Base-by-base conservation (phyloP, 2,113 vertebrate genomes). In the Capra hircus region DNA sequence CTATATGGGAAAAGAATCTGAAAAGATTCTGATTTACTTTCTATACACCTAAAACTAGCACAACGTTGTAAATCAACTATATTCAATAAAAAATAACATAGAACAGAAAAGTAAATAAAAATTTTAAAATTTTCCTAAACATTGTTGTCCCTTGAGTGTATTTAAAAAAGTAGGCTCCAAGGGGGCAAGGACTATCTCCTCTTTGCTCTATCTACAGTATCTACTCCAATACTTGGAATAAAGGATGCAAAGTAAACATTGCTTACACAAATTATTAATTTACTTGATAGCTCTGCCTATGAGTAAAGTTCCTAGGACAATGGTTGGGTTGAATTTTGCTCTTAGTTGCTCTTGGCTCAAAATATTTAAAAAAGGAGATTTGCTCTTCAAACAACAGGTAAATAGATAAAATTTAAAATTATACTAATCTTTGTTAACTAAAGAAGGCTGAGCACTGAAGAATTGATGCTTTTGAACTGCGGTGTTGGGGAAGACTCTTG, bases 391-490 rank as follows among this genome's bases (percentile, higher is more conserved):
- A 71, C 25, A 40, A n/a, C 45, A 71, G 3, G 6, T 48, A 19
- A 52, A 71, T 43, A 80, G 28, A 59, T 78, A 85, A 52, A 92
- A 90, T 36, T 43, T 23, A 52, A 89, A 92, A 48, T 77, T 62
- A 50, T 25, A 50, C 10, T 90, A 48, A 86, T 57, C 1, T 78
- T 91, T 67, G 8, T 30, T 74, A 74, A 6, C n/a, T 74, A 74
- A 74, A 40, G 67, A 74, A 74, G n/a, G 67, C n/a, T 74, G 19
- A 74, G 19, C 67, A 40, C 67, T 3, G 10, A 40, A 40, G 11
- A 74, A 74, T 3, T 74, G 19, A 74, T 74, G n/a, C 67, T 23
- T 71, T 74, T 74, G 67, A 74, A 74, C n/a, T 74, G n/a, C 0
- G 1, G 67, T 74, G 19, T 74, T 74, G n/a, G n/a, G 40, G 10